Conservation (phyloP, 2,888 invertebrate genomes). For the Phyllotreta cruciferae region DNA sequence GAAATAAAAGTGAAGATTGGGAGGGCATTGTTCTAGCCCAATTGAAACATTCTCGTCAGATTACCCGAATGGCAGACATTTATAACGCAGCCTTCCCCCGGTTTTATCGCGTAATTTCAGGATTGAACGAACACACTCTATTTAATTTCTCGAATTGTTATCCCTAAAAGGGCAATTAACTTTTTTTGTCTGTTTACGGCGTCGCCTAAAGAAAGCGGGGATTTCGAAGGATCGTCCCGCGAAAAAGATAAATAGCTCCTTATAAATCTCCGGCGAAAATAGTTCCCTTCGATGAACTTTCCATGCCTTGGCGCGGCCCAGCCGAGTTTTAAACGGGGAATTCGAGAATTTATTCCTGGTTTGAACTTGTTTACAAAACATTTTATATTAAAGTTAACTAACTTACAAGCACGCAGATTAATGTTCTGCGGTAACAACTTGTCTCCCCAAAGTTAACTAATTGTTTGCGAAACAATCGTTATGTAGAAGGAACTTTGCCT, state of each 20-base stretch:
- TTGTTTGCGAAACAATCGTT: neutral
- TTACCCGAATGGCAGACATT: constrained; percentile 52
- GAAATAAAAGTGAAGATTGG: too few species aligned
- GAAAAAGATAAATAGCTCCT: constrained; percentile 31
- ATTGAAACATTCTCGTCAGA: constrained; percentile 52
- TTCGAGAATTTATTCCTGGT: constrained; percentile 6
- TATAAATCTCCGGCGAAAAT: constrained; percentile 28
- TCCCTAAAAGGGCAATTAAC: constrained; percentile 46
- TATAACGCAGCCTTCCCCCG: constrained; percentile 45
- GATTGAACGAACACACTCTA: constrained; percentile 48
- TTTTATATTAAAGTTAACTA: constrained; percentile 20
- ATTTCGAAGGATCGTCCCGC: constrained; percentile 26
- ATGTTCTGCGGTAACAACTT: constrained; percentile 17
- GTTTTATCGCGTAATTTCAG: constrained; percentile 50
- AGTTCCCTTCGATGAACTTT: constrained; percentile 23
- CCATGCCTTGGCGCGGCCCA: constrained; percentile 1
- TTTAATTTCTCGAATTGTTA: constrained; percentile 49
- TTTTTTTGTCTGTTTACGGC: constrained; percentile 39
- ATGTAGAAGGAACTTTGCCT: too few species aligned
- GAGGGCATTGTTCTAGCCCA: constrained; percentile 25
- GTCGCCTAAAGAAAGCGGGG: constrained; percentile 28
- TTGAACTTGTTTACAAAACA: constrained; percentile 15
- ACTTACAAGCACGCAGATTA: constrained; percentile 18
- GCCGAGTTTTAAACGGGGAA: constrained; percentile 4
- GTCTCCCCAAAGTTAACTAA: constrained; percentile 16